phyloP scores from a whole-genome alignment of 2,797 vertebrate genomes.

The Lacerta bilineata region DNA sequence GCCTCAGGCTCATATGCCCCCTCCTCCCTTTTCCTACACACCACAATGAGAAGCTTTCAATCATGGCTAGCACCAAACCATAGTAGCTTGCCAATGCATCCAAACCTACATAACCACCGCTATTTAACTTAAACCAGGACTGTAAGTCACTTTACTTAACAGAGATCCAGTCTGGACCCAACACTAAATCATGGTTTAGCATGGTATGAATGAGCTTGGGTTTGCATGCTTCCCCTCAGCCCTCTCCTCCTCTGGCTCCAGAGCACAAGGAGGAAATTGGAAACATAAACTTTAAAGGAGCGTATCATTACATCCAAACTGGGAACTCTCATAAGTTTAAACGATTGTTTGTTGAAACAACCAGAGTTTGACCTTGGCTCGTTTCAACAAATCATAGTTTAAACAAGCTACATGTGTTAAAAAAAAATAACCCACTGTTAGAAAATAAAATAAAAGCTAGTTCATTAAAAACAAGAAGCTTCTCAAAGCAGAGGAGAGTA shows the following conservation, averaged over 20 bases:
- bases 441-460: background rate
- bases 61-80: background rate
- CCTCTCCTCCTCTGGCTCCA: background rate
- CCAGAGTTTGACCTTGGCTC: background rate
- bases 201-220: no score
- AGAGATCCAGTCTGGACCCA: no score
- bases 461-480: background rate
- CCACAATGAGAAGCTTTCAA: background rate
- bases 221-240: background rate
- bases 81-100: background rate
- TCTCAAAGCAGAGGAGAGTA: background rate
- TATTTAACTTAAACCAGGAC: no score
- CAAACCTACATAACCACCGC: no score
- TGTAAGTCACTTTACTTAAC: no score
- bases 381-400: background rate
- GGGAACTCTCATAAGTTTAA: background rate
- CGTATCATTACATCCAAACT: background rate
- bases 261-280: background rate
- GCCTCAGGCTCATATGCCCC: background rate
- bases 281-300: background rate
- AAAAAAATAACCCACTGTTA: no score
- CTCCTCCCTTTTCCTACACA: background rate
- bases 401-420: background rate
- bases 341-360: background rate
- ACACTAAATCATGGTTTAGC: no score